Evolutionary conservation across 2,113 vertebrate genomes (phyloP).

Genomic region (Pteronura brasiliensis): DNA sequence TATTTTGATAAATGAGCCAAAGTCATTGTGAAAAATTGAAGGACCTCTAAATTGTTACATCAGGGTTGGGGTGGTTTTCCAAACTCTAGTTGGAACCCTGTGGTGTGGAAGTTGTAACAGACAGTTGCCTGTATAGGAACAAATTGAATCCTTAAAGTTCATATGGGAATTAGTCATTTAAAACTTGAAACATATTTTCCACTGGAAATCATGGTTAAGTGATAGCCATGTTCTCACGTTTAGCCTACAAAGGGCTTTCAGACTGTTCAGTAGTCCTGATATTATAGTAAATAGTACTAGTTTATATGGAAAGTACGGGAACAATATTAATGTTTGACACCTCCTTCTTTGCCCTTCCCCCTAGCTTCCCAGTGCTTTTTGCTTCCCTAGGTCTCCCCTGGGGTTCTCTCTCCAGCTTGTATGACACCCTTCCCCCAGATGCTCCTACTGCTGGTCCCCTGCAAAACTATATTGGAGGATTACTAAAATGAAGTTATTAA

Average conservation of each 20-base stretch:
- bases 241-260: background rate
- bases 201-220: background rate
- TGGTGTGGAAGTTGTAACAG: background rate
- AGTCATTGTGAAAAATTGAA: background rate
- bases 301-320: background rate
- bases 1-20: slow-evolving; percentile 27
- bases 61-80: background rate
- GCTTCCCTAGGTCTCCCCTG: background rate
- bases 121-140: background rate
- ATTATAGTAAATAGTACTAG: background rate
- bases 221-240: background rate
- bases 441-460: background rate
- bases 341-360: background rate
- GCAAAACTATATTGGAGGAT: background rate
- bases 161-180: background rate
- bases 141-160: background rate
- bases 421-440: background rate
- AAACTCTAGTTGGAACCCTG: background rate
- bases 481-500: background rate
- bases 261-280: background rate
- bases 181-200: background rate
- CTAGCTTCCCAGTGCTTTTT: background rate
- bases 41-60: background rate
- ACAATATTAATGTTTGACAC: background rate
- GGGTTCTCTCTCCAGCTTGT: background rate